These are phyloP conservation scores for Drosophila pegasa DNA, from an alignment of 2,888 invertebrate genomes.

Conservation along the genomic window DNA sequence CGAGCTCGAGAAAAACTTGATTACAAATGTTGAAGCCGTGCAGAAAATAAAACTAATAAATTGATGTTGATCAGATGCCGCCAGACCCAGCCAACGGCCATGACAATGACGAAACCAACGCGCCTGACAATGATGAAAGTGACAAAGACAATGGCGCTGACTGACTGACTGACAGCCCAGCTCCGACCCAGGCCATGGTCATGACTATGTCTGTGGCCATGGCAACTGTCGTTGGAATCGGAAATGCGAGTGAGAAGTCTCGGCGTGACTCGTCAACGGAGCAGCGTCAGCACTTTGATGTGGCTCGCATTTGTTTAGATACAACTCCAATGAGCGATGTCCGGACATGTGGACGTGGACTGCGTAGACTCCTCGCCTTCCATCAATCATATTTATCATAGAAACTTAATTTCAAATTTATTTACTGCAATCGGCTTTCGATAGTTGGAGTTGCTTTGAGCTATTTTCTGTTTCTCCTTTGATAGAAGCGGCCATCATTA, in stretches of 20 bases:
- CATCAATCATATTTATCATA: not conserved
- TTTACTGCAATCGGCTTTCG: not conserved
- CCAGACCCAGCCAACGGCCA: conserved; percentile 28
- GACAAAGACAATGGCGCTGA: conserved; percentile 68
- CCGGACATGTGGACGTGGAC: not conserved
- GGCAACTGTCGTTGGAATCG: not conserved
- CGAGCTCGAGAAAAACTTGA: conserved; percentile 42
- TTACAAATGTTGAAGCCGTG: conserved; percentile 64
- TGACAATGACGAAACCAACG: conserved; percentile 69
- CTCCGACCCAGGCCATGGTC: not conserved
- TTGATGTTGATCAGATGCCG: conserved; percentile 64
- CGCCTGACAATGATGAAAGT: conserved; percentile 72
- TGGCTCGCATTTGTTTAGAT: conserved; percentile 41
- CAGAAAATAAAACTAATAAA: conserved; percentile 76
- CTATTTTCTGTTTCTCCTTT: not conserved
- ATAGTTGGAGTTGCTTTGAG: not conserved
- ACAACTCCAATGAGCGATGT: conserved; percentile 22
- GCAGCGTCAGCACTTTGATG: conserved; percentile 52
- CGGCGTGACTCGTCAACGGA: conserved; percentile 67
- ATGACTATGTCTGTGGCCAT: conserved; percentile 2
- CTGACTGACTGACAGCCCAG: conserved; percentile 32
- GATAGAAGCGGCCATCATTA: not conserved
- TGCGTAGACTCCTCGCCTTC: not conserved
- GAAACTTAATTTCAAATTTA: not conserved
- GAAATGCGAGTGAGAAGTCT: conserved; percentile 42